phyloP scores from a whole-genome alignment of 2,797 vertebrate genomes.

The Sparus aurata region DNA sequence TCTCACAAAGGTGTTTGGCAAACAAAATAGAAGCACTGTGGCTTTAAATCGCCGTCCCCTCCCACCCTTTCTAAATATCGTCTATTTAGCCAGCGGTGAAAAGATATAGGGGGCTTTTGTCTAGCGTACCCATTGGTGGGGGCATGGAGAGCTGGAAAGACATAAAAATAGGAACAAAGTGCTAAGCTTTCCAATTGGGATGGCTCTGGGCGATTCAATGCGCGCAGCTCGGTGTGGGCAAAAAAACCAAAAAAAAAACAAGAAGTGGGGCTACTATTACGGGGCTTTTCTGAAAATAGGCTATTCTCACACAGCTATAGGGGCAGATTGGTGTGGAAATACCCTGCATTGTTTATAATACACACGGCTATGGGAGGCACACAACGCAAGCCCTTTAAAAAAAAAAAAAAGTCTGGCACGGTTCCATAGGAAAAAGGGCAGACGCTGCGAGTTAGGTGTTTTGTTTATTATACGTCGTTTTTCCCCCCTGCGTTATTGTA shows the following conservation, averaged over 20 bases:
- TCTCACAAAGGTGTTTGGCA: conserved; percentile 84
- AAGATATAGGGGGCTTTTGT: conserved; percentile 95
- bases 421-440: conserved; percentile 56
- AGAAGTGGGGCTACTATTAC: conserved; percentile 81
- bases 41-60: conserved; percentile 91
- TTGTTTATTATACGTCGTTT: conserved; percentile 49
- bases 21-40: conserved; percentile 86
- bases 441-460: conserved; percentile 57
- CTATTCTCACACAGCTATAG: conserved; percentile 76
- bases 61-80: conserved; percentile 92
- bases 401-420: conserved; percentile 50
- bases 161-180: conserved; percentile 95
- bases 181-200: conserved; percentile 86
- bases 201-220: conserved; percentile 87
- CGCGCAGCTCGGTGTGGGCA: conserved; percentile 79
- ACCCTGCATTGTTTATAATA: conserved; percentile 79
- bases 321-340: conserved; percentile 72
- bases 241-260: conserved; percentile 68
- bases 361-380: conserved; percentile 55
- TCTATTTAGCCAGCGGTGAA: conserved; percentile 92
- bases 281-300: conserved; percentile 78
- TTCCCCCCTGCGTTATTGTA: conserved; percentile 41
- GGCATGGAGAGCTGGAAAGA: conserved; percentile 88
- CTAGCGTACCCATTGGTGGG: conserved; percentile 85
- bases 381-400: conserved; percentile 68